Evolutionary conservation across 2,113 vertebrate genomes (phyloP).

Genomic region (Scatophagus argus): DNA sequence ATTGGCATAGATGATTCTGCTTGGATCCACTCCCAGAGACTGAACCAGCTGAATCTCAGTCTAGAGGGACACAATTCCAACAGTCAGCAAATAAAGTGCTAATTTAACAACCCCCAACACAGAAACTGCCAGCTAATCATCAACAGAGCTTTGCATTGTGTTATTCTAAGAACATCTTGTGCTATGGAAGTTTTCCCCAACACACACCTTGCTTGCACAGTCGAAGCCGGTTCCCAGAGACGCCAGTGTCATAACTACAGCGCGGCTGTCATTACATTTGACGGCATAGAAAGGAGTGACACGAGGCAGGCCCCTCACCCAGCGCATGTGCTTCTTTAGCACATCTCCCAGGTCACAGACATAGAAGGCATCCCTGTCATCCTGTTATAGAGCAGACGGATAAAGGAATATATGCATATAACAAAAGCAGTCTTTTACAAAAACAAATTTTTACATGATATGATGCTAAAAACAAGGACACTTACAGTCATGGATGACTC

Average conservation of each 20-base stretch:
- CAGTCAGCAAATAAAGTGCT: constrained; percentile 9
- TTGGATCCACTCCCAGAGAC: constrained; percentile 91
- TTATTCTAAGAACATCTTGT: not conserved
- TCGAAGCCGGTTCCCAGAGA: constrained; percentile 94
- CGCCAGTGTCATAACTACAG: constrained; percentile 91
- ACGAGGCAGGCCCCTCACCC: constrained; percentile 91
- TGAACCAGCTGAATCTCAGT: constrained; percentile 96
- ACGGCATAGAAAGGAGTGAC: constrained; percentile 95
- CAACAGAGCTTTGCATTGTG: not conserved
- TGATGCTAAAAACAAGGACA: constrained; percentile 4
- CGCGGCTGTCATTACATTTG: constrained; percentile 94
- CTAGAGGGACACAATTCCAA: constrained; percentile 76
- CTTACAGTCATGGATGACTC: constrained; percentile 94
- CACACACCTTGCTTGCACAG: constrained; percentile 95
- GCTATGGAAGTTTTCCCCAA: not conserved
- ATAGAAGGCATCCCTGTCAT: constrained; percentile 98
- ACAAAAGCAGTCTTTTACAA: not conserved
- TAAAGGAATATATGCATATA: accelerated
- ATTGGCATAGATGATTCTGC: constrained; percentile 97
- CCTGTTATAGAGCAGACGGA: constrained; percentile 77
- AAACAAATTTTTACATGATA: not conserved
- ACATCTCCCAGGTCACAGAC: constrained; percentile 96
- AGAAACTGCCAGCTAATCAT: constrained; percentile 7
- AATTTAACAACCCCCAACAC: constrained; percentile 20
- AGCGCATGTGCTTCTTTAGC: constrained; percentile 94